Evolutionary conservation across 2,113 vertebrate genomes (phyloP).

Genomic region (Marcusenius ussheri): DNA sequence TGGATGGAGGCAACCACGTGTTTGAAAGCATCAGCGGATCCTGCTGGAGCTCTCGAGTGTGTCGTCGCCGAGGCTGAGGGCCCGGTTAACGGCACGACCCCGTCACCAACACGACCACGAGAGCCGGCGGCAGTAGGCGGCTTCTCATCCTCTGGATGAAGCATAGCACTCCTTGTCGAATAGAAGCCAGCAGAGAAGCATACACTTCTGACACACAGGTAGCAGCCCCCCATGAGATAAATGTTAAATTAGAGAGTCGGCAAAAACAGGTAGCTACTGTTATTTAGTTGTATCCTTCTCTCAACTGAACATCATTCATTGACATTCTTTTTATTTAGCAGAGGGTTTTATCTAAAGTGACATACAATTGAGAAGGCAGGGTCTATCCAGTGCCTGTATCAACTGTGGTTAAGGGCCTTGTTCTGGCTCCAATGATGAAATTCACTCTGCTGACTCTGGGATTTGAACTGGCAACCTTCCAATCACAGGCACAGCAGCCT

Average conservation of each 20-base stretch:
- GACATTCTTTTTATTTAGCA: not conserved
- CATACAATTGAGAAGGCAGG: not conserved
- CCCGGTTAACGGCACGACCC: not conserved
- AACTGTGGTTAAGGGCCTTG: not conserved
- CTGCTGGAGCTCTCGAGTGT: not conserved
- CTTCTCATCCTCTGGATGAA: conserved; percentile 32
- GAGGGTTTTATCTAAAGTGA: not conserved
- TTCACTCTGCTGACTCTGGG: not conserved
- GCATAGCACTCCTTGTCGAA: conserved; percentile 42
- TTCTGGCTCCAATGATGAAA: not conserved
- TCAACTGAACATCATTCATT: conserved; percentile 32
- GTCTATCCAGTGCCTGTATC: not conserved
- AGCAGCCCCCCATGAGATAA: conserved; percentile 49
- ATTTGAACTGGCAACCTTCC: not conserved
- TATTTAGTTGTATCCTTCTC: conserved; percentile 35
- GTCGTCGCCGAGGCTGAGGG: not conserved
- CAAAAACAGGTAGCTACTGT: conserved; percentile 37
- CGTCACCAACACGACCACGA: not conserved
- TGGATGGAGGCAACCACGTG: not conserved
- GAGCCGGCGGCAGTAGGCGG: conserved; percentile 25
- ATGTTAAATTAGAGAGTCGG: conserved; percentile 45
- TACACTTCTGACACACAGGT: conserved; percentile 48
- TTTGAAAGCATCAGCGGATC: not conserved
- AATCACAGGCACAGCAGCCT: not conserved
- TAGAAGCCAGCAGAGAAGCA: conserved; percentile 36